Evolutionary conservation across 2,113 vertebrate species (phyloP).

Genomic region (Cyanoderma ruficeps): DNA sequence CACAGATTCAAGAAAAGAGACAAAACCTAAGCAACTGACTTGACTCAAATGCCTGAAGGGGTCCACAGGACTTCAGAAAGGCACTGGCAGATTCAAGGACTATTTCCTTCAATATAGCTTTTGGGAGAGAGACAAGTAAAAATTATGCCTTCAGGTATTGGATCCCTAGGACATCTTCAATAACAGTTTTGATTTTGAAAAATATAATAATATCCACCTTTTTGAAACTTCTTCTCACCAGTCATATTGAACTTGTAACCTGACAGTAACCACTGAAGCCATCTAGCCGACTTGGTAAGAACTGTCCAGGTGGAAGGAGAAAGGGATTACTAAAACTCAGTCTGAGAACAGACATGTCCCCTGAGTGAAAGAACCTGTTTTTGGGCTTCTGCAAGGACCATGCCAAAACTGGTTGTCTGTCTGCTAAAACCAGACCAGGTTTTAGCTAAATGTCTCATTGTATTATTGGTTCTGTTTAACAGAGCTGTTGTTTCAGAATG

Average conservation of each 20-base stretch:
- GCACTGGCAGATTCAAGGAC: not conserved
- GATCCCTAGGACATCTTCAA: not conserved
- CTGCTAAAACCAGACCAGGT: not conserved
- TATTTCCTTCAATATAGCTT: not conserved
- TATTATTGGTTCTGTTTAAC: not conserved
- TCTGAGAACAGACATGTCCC: not conserved
- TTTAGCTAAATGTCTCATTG: not conserved
- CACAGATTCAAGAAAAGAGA: not conserved
- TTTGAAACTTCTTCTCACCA: not conserved
- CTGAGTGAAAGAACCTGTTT: not conserved
- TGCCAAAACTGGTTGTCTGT: not conserved
- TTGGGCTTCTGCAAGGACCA: not conserved
- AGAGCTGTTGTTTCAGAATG: not conserved
- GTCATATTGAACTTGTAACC: not conserved
- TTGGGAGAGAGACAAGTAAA: not conserved
- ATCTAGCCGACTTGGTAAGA: not conserved
- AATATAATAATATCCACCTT: not conserved
- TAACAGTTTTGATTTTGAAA: not conserved
- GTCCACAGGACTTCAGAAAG: not conserved
- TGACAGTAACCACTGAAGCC: not conserved
- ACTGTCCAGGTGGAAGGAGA: not conserved
- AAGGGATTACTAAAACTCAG: not conserved
- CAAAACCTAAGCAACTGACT: not conserved
- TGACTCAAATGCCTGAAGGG: not conserved
- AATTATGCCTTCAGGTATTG: not conserved